Conservation (phyloP, 2,797 vertebrate genomes). For the Oreochromis mossambicus region DNA sequence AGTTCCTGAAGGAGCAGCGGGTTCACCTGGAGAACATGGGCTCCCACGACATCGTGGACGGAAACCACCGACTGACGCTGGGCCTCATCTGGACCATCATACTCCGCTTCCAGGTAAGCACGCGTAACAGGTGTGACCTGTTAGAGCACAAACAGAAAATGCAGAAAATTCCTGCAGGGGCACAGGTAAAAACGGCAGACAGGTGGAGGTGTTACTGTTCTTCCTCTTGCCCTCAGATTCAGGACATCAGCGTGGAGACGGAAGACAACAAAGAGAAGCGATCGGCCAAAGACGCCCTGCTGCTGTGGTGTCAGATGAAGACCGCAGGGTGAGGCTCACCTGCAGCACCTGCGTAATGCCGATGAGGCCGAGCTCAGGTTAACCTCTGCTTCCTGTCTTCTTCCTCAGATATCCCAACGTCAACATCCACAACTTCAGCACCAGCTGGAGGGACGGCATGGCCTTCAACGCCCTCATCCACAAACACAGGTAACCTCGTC, state of each 20-base stretch:
- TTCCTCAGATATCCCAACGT: slow-evolving; percentile 86
- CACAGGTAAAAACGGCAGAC: background rate
- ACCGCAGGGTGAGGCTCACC: slow-evolving; percentile 86
- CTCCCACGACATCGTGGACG: slow-evolving; percentile 94
- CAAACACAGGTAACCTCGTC: slow-evolving; percentile 75
- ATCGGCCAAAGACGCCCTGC: slow-evolving; percentile 93
- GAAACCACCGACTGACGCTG: slow-evolving; percentile 91
- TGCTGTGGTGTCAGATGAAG: slow-evolving; percentile 99
- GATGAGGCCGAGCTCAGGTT: background rate
- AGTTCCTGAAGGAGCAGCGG: slow-evolving; percentile 94
- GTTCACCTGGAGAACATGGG: slow-evolving; percentile 98
- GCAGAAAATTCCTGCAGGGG: background rate
- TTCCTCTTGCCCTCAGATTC: slow-evolving; percentile 78
- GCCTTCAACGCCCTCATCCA: slow-evolving; percentile 94
- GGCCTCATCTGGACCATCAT: slow-evolving; percentile 98
- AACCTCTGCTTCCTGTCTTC: background rate
- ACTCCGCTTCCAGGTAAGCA: slow-evolving; percentile 81
- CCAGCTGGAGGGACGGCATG: slow-evolving; percentile 94
- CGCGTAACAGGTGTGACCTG: background rate
- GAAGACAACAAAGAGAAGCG: slow-evolving; percentile 97
- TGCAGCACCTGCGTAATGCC: background rate
- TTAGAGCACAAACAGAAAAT: background rate
- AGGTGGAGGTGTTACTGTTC: background rate
- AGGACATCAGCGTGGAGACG: slow-evolving; percentile 95
- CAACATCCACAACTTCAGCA: slow-evolving; percentile 93